These are phyloP conservation scores for Aselliscus stoliczkanus DNA, from an alignment of 2,797 vertebrate genomes.

Conservation along the genomic window DNA sequence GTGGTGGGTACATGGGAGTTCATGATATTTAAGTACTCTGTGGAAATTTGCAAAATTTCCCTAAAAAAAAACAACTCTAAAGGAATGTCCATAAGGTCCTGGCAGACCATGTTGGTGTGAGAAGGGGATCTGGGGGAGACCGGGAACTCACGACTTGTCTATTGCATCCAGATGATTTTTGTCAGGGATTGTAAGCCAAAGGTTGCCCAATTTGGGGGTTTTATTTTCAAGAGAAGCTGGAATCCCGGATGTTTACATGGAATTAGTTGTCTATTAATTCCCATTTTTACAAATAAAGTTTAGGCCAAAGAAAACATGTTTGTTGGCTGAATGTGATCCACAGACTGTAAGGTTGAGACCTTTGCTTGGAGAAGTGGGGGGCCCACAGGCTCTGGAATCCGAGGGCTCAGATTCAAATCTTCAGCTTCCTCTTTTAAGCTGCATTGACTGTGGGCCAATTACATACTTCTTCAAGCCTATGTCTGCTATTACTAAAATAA, in stretches of 20 bases:
- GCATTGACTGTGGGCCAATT: neutral
- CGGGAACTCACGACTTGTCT: neutral
- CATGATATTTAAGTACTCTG: neutral
- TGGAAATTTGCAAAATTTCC: neutral
- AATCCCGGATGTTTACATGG: slow-evolving; percentile 63
- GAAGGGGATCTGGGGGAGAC: neutral
- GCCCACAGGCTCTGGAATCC: neutral
- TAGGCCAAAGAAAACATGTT: slow-evolving; percentile 57
- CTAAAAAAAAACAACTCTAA: neutral
- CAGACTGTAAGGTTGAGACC: neutral
- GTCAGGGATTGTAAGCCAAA: slow-evolving; percentile 43
- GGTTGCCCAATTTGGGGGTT: slow-evolving; percentile 48
- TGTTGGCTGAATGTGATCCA: neutral
- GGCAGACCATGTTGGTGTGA: neutral
- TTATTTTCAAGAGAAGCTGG: slow-evolving; percentile 47
- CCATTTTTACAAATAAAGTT: slow-evolving; percentile 42
- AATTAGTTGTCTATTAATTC: neutral
- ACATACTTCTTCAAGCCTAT: neutral
- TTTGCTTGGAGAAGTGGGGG: neutral
- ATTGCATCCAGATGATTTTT: slow-evolving; percentile 54
- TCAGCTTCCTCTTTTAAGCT: neutral
- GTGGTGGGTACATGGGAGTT: neutral
- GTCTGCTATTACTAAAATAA: neutral
- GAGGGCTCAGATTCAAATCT: neutral
- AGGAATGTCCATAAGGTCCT: neutral